These are phyloP conservation scores for Colossoma macropomum DNA, from an alignment of 2,113 vertebrate genomes.

Conservation along the genomic window DNA sequence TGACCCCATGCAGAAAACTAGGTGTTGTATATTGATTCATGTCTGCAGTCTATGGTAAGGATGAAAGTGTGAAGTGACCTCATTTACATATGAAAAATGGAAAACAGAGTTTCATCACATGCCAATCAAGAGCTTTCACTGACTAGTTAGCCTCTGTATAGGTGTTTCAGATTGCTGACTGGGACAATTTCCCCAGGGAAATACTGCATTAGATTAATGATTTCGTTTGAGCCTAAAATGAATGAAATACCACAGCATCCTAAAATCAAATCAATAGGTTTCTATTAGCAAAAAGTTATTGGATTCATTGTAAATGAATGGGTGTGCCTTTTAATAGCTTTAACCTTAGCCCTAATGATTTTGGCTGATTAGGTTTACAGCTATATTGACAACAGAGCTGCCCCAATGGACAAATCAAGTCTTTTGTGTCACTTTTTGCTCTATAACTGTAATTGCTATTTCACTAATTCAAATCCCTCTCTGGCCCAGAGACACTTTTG, in stretches of 20 bases:
- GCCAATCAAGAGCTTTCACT: neutral
- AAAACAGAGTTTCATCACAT: neutral
- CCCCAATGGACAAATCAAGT: neutral
- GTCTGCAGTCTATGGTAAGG: neutral
- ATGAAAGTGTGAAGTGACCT: neutral
- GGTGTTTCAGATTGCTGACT: neutral
- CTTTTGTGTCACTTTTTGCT: neutral
- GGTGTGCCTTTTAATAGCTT: neutral
- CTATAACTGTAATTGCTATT: neutral
- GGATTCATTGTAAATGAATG: neutral
- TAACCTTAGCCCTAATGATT: neutral
- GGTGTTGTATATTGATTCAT: neutral
- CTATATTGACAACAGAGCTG: neutral
- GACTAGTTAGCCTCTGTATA: neutral
- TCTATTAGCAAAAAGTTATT: neutral
- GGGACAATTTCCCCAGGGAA: slow-evolving; percentile 8
- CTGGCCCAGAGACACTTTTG: neutral
- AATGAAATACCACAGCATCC: neutral
- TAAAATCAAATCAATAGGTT: neutral
- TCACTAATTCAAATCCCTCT: neutral
- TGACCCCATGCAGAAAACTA: neutral
- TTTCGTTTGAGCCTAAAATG: neutral
- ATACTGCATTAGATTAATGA: slow-evolving; percentile 4
- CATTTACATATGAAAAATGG: neutral
- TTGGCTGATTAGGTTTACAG: neutral